Base-by-base conservation (phyloP, 1,140 invertebrate species). In the Aphelenchoides fujianensis region DNA sequence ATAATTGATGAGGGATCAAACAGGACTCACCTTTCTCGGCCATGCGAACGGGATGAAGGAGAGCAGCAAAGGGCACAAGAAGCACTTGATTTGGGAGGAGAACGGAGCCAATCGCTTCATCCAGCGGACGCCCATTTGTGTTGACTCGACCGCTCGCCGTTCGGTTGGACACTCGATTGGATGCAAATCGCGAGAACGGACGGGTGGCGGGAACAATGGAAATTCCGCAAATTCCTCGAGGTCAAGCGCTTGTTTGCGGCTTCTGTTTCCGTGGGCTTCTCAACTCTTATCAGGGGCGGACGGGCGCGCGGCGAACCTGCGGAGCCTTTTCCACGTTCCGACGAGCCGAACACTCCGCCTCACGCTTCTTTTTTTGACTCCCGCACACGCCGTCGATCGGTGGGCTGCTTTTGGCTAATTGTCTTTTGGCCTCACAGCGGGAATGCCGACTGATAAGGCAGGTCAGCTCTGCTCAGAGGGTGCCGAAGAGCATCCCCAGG, bases 11-110 rank as follows among this genome's bases (percentile, higher is more conserved):
- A 23, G 19, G 19, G 52, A 53, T 19, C 19, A 2, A 53, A 27
- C 19, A 53, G 19, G n/a, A n/a, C 27, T 31, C 36, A 61, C 59
- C 32, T 66, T 66, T 55, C 63, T 66, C 53, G 63, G 63, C 63
- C 63, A 66, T 12, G 53, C 1, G 1, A 35, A 30, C 7, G 63
- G 63, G 3, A 66, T 66, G 3, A 66, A 66, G 2, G 28, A 34
- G 12, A 66, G 31, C 28, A 66, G 28, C 16, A 66, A 16, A 27
- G 63, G 63, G 12, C 16, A 12, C 28, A 66, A 36, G 32, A 66
- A 23, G 63, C 31, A 34, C 31, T 66, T 66, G 28, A 66, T 12
- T 30, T 66, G 63, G 2, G 37, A 16, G 28, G 55, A 7, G 19
- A 59, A 59, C 19, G 55, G 55, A 5, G 55, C 28, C 5, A 59